Percentiles rank a stretch among this genome's conserved stretches.
Evolutionary conservation across 2,113 vertebrate species (phyloP).

Genomic region (Xiphophorus hellerii): DNA sequence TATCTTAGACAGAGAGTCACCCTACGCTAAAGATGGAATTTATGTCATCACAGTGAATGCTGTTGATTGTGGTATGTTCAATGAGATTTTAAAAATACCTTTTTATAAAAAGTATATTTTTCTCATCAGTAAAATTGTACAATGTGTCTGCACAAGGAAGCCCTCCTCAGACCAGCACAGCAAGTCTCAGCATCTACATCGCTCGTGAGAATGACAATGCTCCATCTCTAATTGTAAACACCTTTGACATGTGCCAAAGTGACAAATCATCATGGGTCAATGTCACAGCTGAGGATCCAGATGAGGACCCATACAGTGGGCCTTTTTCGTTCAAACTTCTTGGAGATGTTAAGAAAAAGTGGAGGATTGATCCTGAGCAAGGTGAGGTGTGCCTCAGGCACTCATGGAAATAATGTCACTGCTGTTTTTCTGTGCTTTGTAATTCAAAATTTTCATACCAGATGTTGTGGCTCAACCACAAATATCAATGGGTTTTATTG

Average conservation of each 20-base stretch:
- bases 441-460: no score
- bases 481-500: no score
- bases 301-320: slow-evolving; percentile 43
- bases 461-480: no score
- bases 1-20: slow-evolving; percentile 72
- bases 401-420: background rate
- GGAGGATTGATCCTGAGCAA: slow-evolving; percentile 36
- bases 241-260: slow-evolving; percentile 52
- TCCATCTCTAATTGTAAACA: background rate
- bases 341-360: slow-evolving; percentile 45
- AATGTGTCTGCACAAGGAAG: slow-evolving; percentile 43
- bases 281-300: slow-evolving; percentile 50
- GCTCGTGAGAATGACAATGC: slow-evolving; percentile 55
- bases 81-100: background rate
- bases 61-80: slow-evolving; percentile 69
- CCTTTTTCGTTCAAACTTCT: slow-evolving; percentile 60
- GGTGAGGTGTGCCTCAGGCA: slow-evolving; percentile 25
- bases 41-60: slow-evolving; percentile 65
- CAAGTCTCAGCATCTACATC: slow-evolving; percentile 47
- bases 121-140: slow-evolving; percentile 1
- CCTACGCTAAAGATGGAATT: slow-evolving; percentile 43
- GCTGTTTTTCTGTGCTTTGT: no score
- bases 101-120: background rate
- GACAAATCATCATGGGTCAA: slow-evolving; percentile 15
- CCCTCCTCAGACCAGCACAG: slow-evolving; percentile 67